Percentiles rank a stretch among this genome's conserved stretches.
phyloP scores from a whole-genome alignment of 2,888 invertebrate genomes.

The Chrysina gloriosa region DNA sequence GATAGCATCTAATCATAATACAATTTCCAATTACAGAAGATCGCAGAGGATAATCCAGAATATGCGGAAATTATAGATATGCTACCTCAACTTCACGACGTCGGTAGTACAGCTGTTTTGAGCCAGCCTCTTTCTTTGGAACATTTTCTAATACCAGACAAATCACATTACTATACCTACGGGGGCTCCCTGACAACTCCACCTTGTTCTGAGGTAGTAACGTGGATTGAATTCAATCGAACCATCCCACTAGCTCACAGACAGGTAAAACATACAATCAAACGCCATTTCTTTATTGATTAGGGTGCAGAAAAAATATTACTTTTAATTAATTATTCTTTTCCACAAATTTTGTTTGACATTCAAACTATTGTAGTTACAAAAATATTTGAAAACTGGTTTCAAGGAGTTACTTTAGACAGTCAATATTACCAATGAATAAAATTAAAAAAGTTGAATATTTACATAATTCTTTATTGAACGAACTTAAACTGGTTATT shows the following conservation, averaged over 20 bases:
- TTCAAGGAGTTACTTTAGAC: too few relatives aligned
- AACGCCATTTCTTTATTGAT: too few relatives aligned
- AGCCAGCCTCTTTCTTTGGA: constrained; percentile 20
- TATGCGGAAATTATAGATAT: constrained; percentile 47
- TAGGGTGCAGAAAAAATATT: too few relatives aligned
- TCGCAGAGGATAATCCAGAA: constrained; percentile 45
- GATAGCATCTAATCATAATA: too few relatives aligned
- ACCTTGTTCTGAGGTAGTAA: constrained; percentile 83
- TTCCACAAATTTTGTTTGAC: too few relatives aligned
- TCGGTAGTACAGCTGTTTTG: constrained; percentile 43
- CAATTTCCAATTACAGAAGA: constrained; percentile 46
- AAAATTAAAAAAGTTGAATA: too few relatives aligned
- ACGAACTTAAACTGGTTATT: too few relatives aligned
- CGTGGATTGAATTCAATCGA: constrained; percentile 82
- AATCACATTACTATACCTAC: constrained; percentile 75
- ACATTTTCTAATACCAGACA: constrained; percentile 41
- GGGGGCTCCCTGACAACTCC: constrained; percentile 85
- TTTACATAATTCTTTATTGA: too few relatives aligned
- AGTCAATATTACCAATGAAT: too few relatives aligned
- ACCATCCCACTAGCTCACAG: constrained; percentile 77
- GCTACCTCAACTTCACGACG: constrained; percentile 46
- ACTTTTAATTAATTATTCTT: too few relatives aligned
- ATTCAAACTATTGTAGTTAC: too few relatives aligned
- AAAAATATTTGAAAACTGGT: too few relatives aligned
- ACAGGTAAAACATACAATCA: constrained; percentile 69